Percentiles rank a stretch among this genome's conserved stretches.
Conservation (phyloP, 1,140 invertebrate genomes). For the Cataglyphis hispanica region DNA sequence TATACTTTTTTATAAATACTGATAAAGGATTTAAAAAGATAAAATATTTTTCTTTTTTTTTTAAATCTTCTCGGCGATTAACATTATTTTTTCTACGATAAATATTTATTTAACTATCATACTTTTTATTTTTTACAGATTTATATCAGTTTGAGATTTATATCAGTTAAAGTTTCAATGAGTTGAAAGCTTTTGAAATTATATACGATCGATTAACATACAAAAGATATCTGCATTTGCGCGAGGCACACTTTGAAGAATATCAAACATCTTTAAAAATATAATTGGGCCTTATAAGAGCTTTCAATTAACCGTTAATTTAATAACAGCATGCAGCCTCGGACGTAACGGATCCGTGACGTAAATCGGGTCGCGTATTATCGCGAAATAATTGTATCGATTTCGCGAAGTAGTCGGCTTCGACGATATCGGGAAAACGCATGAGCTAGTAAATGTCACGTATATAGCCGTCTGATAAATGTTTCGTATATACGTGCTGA, state of each 20-base stretch:
- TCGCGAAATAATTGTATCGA: conserved; percentile 56
- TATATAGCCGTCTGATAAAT: conserved; percentile 48
- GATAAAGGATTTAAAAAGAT: too few relatives aligned
- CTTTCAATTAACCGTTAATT: conserved; percentile 7
- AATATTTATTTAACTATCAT: not conserved
- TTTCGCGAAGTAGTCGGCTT: conserved; percentile 4
- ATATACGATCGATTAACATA: not conserved
- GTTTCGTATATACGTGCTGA: conserved; percentile 38
- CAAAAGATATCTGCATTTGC: not conserved
- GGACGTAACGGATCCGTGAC: conserved; percentile 18
- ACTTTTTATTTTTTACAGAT: not conserved
- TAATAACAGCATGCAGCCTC: not conserved
- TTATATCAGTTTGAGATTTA: not conserved
- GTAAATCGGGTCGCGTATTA: conserved; percentile 36
- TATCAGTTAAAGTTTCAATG: not conserved
- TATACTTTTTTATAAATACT: too few relatives aligned
- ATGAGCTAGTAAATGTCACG: conserved; percentile 25
- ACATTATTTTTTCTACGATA: too few relatives aligned
- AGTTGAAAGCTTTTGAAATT: not conserved
- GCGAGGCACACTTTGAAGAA: not conserved
- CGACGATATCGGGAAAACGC: conserved; percentile 24
- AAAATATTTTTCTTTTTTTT: too few relatives aligned
- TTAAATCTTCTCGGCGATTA: too few relatives aligned
- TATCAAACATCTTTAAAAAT: not conserved
- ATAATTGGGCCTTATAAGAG: not conserved